phyloP scores from a whole-genome alignment of 1,140 invertebrate species.

The Bursaphelenchus mucronatus region DNA sequence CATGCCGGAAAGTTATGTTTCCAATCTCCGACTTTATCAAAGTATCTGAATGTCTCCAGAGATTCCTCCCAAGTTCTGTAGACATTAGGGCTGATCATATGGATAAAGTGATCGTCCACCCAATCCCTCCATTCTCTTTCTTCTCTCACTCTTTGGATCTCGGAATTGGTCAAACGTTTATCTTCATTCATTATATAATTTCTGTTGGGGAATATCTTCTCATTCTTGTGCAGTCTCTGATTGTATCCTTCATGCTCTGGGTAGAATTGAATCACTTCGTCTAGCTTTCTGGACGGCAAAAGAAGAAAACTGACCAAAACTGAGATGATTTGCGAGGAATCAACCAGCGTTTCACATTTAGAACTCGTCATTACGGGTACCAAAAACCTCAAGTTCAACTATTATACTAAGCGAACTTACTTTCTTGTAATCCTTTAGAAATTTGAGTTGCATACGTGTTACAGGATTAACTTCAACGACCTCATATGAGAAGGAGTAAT shows the following conservation, averaged over 20 bases:
- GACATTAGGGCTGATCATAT: slow-evolving; percentile 91
- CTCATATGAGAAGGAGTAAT: slow-evolving; percentile 86
- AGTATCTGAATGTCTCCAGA: slow-evolving; percentile 82
- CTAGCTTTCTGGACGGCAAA: slow-evolving; percentile 68
- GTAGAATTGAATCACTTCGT: slow-evolving; percentile 76
- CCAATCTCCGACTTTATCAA: slow-evolving; percentile 85
- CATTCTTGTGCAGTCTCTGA: slow-evolving; percentile 65
- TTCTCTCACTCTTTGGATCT: slow-evolving; percentile 67
- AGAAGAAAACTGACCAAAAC: slow-evolving; percentile 74
- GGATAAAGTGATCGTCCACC: slow-evolving; percentile 73
- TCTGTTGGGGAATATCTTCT: slow-evolving; percentile 75
- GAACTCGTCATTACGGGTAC: slow-evolving; percentile 47
- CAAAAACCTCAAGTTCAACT: slow-evolving; percentile 28
- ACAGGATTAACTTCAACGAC: slow-evolving; percentile 95
- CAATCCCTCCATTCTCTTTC: slow-evolving; percentile 91
- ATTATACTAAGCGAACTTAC: slow-evolving; percentile 31
- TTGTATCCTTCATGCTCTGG: slow-evolving; percentile 69
- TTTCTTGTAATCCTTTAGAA: slow-evolving; percentile 83
- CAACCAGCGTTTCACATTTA: slow-evolving; percentile 71
- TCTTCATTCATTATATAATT: slow-evolving; percentile 86
- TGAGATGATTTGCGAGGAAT: slow-evolving; percentile 90
- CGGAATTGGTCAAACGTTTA: slow-evolving; percentile 34
- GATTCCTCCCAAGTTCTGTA: slow-evolving; percentile 81
- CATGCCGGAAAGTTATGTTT: slow-evolving; percentile 77
- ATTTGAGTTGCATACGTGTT: slow-evolving; percentile 80